Base-by-base conservation (phyloP, 2,888 invertebrate species). In the Microplitis deprimator region DNA sequence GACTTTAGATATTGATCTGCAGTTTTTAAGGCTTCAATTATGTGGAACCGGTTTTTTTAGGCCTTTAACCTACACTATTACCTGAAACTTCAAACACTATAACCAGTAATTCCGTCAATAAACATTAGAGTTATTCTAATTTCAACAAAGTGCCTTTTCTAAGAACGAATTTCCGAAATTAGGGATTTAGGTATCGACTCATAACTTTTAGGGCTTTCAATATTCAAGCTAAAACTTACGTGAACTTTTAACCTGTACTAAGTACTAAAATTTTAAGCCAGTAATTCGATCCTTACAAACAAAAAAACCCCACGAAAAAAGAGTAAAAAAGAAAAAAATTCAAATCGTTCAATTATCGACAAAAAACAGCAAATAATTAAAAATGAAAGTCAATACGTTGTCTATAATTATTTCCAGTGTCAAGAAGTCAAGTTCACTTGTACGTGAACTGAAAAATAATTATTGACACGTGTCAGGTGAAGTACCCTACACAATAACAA, bases 391-490 rank as follows among this genome's bases (percentile, higher is more conserved):
- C 38, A 38, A 29, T 79, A 77, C 72, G 73, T 74, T 60, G 79
- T 80, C 72, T 65, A 73, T 67, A 59, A 73, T 73, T n/a, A 41
- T 40, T 29, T 61, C 10, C 69, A 75, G 75, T 82, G 82, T 84
- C 82, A 82, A 82, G 77, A 85, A 88, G 88, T 87, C 88, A 87
- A 88, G 84, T 79, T 83, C 60, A 50, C 77, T 78, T 8, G 64
- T 62, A 60, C 50, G 16, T 65, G n/a, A 20, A 61, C 16, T 59
- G 50, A 59, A 64, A 50, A 40, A 75, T 17, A 68, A 68, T 68
- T 87, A 85, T 85, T 81, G 87, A 81, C 88, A 88, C 88, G 88
- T 88, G 88, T 80, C 88, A 88, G 86, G 87, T 88, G 85, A 85
- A 88, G 86, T 77, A 83, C 79, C 77, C 69, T 76, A 29, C 29